Evolutionary conservation across 1,140 invertebrate genomes (phyloP).

Genomic region (Aricia agestis): DNA sequence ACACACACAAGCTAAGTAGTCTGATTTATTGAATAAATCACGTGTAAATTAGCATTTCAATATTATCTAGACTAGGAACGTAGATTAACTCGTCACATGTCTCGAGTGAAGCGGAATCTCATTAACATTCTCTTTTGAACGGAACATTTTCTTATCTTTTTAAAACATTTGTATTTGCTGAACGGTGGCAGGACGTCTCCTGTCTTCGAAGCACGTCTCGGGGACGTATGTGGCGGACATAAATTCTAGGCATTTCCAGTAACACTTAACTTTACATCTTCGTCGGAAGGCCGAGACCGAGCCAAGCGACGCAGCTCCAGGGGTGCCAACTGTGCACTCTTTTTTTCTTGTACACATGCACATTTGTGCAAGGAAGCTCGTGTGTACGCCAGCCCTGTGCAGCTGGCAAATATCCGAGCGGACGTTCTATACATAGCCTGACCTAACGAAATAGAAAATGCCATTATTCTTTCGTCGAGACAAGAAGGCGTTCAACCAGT

Average conservation of each 20-base stretch:
- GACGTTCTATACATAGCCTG: conserved; percentile 48
- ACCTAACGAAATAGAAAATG: conserved; percentile 69
- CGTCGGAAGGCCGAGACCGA: conserved; percentile 24
- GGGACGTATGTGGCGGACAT: conserved; percentile 24
- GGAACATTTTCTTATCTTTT: not conserved
- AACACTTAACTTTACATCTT: conserved; percentile 36
- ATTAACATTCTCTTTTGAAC: not conserved
- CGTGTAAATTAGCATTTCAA: not conserved
- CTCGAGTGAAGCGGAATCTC: not conserved
- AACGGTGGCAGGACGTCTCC: not conserved
- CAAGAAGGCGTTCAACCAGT: conserved; percentile 59
- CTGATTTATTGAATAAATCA: not conserved
- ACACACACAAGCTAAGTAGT: not conserved
- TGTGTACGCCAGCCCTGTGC: conserved; percentile 29
- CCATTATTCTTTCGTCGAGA: conserved; percentile 62
- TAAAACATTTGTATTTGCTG: conserved; percentile 1
- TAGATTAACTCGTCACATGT: not conserved
- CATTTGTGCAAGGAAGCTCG: not conserved
- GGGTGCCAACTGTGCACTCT: not conserved
- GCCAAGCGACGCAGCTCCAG: conserved; percentile 16
- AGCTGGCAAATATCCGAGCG: conserved; percentile 60
- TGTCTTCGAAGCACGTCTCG: conserved; percentile 14
- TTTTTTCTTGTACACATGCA: not conserved
- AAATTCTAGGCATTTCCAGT: conserved; percentile 32
- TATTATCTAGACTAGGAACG: not conserved